Evolutionary conservation across 2,113 vertebrate species (phyloP).

Genomic region (Muntiacus reevesi): DNA sequence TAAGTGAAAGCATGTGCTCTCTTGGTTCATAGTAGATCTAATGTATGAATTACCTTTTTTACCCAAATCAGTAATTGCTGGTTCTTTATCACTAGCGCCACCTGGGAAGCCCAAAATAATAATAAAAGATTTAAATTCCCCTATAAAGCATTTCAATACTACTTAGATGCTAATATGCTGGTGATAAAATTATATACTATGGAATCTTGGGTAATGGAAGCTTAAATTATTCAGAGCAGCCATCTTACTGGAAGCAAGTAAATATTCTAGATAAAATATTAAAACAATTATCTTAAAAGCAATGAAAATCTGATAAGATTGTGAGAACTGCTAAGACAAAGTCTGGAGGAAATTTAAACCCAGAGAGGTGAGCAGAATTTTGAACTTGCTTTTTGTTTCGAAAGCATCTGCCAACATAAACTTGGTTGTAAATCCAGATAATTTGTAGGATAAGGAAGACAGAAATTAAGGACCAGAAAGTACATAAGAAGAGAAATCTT

Average conservation of each 20-base stretch:
- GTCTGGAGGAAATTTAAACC: conserved; percentile 3
- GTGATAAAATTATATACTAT: conserved; percentile 6
- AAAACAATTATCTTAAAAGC: conserved; percentile 38
- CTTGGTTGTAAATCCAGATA: neutral
- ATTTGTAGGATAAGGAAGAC: neutral
- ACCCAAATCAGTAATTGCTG: neutral
- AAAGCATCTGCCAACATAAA: neutral
- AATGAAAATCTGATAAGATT: conserved; percentile 24
- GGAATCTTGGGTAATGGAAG: conserved; percentile 22
- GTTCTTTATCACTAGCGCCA: neutral
- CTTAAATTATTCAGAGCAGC: conserved; percentile 53
- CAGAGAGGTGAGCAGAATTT: neutral
- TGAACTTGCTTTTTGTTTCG: neutral
- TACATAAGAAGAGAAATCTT: neutral
- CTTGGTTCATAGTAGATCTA: neutral
- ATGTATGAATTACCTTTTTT: neutral
- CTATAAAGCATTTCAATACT: conserved; percentile 14
- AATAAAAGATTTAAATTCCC: neutral
- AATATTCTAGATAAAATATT: conserved; percentile 57
- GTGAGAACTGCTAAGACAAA: neutral
- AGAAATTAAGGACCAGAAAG: neutral
- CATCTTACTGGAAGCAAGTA: conserved; percentile 39
- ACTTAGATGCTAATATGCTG: neutral
- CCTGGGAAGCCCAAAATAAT: neutral
- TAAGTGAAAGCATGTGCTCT: neutral